phyloP scores from a whole-genome alignment of 2,888 invertebrate species.

The Flexamia atlantica region DNA sequence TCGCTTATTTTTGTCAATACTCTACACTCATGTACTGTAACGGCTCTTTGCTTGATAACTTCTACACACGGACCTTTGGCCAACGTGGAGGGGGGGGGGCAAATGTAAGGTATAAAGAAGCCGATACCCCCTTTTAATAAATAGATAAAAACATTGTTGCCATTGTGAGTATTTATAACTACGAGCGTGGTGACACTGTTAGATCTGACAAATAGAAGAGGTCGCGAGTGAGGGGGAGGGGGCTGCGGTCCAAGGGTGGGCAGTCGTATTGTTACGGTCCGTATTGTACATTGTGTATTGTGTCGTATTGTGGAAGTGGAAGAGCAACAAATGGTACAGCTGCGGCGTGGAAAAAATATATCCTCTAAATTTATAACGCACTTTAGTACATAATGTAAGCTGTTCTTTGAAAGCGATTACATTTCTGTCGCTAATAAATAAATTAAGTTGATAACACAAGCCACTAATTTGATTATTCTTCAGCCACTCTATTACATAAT shows the following conservation, averaged over 20 bases:
- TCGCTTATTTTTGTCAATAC: too few species aligned
- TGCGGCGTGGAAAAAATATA: constrained; percentile 5
- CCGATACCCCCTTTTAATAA: too few species aligned
- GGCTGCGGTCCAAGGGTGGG: neutral
- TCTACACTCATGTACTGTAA: too few species aligned
- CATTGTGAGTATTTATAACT: neutral
- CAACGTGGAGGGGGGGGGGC: too few species aligned
- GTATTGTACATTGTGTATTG: constrained; percentile 39
- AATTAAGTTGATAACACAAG: too few species aligned
- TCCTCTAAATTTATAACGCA: constrained; percentile 17
- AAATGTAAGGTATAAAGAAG: too few species aligned
- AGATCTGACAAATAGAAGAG: neutral
- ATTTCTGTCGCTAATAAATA: neutral
- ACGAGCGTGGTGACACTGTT: neutral
- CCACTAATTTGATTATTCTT: too few species aligned
- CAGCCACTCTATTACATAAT: too few species aligned
- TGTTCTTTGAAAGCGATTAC: neutral
- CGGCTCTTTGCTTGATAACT: too few species aligned
- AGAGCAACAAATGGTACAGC: constrained; percentile 38
- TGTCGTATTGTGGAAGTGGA: constrained; percentile 17
- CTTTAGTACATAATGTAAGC: neutral
- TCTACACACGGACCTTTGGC: too few species aligned
- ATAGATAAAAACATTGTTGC: too few species aligned
- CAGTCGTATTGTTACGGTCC: constrained; percentile 11
- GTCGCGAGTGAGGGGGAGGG: neutral